A percentile compares a stretch with the other conserved stretches of the same genome.
Evolutionary conservation across 1,140 invertebrate species (phyloP).

Genomic region (Eriosoma lanigerum): DNA sequence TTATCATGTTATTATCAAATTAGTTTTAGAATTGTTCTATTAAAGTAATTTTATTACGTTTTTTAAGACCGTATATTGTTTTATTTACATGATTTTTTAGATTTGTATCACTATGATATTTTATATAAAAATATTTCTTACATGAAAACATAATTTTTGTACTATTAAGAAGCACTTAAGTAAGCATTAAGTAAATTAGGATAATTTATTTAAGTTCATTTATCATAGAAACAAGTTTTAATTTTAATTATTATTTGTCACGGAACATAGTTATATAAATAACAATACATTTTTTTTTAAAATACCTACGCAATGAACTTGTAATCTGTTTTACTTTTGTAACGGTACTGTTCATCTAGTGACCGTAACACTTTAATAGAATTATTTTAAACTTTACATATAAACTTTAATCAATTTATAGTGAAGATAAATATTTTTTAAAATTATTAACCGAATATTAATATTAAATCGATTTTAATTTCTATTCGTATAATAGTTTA

Average conservation of each 20-base stretch:
- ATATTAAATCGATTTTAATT: no score
- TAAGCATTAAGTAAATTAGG: neutral
- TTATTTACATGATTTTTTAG: no score
- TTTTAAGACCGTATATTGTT: no score
- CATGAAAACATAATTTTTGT: neutral
- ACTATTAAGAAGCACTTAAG: neutral
- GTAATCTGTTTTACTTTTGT: no score
- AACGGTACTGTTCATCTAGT: no score
- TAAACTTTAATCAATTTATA: neutral
- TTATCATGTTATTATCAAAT: no score
- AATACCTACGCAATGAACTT: no score
- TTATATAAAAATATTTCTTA: neutral
- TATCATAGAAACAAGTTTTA: neutral
- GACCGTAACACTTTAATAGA: neutral
- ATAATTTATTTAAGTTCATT: neutral
- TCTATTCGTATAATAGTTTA: no score
- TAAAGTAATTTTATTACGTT: no score
- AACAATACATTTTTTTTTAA: neutral
- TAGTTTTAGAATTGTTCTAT: no score
- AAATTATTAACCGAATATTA: neutral
- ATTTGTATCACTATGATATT: no score
- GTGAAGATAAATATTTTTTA: neutral
- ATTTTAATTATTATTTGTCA: slow-evolving; percentile 12
- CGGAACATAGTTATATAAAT: neutral
- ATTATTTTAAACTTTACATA: neutral